A percentile compares a stretch with the other conserved stretches of the same genome.
Conservation (phyloP, 1,140 invertebrate species). For the Brachionus koreanus region DNA sequence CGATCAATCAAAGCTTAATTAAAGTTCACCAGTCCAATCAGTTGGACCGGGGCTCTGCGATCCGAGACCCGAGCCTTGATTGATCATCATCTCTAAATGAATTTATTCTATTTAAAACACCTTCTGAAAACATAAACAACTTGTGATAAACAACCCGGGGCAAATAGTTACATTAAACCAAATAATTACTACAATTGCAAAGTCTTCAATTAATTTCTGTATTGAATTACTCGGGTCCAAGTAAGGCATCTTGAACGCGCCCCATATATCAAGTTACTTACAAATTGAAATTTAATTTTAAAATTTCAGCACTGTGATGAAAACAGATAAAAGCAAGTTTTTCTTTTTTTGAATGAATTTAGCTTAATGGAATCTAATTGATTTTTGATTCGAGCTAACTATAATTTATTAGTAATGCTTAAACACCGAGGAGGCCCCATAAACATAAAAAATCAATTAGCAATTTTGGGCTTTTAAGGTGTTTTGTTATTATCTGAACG, state of each 20-base stretch:
- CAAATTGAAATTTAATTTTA: background rate
- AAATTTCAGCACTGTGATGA: background rate
- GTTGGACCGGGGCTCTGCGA: background rate
- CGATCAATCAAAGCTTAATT: slow-evolving; percentile 16
- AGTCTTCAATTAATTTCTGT: background rate
- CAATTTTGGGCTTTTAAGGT: background rate
- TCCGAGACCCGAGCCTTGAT: background rate
- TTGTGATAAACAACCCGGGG: slow-evolving; percentile 24
- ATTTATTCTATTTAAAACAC: background rate
- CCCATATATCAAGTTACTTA: background rate
- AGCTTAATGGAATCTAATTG: slow-evolving; percentile 28
- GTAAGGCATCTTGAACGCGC: background rate
- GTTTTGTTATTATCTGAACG: background rate
- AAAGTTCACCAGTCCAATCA: background rate
- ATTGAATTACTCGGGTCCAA: slow-evolving; percentile 3
- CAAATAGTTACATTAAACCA: slow-evolving; percentile 34
- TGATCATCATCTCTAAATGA: background rate
- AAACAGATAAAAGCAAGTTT: background rate
- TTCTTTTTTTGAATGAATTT: background rate
- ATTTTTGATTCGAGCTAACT: background rate
- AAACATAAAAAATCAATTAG: slow-evolving; percentile 30
- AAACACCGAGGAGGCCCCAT: background rate
- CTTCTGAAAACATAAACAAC: slow-evolving; percentile 30
- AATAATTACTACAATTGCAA: background rate
- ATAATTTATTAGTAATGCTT: background rate